phyloP scores from a whole-genome alignment of 2,888 invertebrate species.

The Drosophila imparisetae region DNA sequence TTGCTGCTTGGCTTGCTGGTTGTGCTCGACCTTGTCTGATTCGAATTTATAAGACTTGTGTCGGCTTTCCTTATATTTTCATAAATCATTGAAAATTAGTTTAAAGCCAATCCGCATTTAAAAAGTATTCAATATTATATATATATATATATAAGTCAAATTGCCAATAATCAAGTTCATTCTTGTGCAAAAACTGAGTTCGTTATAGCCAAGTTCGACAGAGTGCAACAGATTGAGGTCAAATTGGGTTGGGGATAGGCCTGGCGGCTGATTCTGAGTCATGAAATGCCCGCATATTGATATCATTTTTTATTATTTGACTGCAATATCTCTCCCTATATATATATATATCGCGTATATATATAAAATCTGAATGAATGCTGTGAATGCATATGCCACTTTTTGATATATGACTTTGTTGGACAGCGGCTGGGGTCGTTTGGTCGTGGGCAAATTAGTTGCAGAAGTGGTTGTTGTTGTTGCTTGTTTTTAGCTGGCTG shows the following conservation, averaged over 20 bases:
- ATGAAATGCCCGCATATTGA: conserved; percentile 57
- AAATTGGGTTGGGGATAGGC: conserved; percentile 52
- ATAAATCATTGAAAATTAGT: not conserved
- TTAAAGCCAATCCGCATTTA: not conserved
- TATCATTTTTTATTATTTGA: conserved; percentile 52
- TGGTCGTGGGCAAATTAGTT: conserved; percentile 22
- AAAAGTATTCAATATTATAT: not conserved
- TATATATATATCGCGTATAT: not conserved
- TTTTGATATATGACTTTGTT: conserved; percentile 61
- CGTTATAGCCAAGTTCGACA: conserved; percentile 16
- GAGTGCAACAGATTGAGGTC: conserved; percentile 52
- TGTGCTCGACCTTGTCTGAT: not conserved
- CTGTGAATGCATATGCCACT: conserved; percentile 29
- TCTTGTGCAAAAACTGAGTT: not conserved
- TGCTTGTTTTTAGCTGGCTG: not conserved
- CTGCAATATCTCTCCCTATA: not conserved
- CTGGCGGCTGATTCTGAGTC: conserved; percentile 54
- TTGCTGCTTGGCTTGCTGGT: not conserved
- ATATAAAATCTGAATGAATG: not conserved
- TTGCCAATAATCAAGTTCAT: not conserved
- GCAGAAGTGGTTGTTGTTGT: not conserved
- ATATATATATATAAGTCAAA: not conserved
- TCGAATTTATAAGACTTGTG: not conserved
- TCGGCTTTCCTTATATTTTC: not conserved
- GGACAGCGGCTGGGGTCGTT: conserved; percentile 1